These are phyloP conservation scores for Hormaphis cornu DNA, from an alignment of 1,140 invertebrate species.

Conservation along the genomic window DNA sequence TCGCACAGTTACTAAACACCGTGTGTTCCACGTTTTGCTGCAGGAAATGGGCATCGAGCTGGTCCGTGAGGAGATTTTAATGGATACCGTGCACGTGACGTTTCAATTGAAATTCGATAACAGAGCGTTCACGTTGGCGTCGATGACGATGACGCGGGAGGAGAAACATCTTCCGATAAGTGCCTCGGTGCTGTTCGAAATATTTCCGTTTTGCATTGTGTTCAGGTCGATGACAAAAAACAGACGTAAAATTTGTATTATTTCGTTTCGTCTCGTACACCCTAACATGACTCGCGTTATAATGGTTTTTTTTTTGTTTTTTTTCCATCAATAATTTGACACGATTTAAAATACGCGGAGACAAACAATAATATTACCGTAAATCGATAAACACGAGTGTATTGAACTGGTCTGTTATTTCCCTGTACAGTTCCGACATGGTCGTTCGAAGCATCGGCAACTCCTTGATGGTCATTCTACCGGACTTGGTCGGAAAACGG, in stretches of 20 bases:
- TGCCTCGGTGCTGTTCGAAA: conserved; percentile 84
- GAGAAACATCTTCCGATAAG: conserved; percentile 78
- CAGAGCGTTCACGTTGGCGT: conserved; percentile 69
- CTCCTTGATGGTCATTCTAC: conserved; percentile 81
- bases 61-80: conserved; percentile 69
- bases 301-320: neutral
- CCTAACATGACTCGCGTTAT: too few species aligned
- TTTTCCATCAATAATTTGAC: neutral
- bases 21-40: too few species aligned
- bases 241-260: conserved; percentile 32
- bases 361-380: neutral
- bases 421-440: conserved; percentile 68
- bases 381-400: neutral
- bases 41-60: conserved; percentile 87
- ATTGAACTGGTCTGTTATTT: conserved; percentile 9
- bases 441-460: conserved; percentile 79
- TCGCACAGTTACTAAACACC: too few species aligned
- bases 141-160: conserved; percentile 69
- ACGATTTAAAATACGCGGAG: neutral
- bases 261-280: conserved; percentile 15
- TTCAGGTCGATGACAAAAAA: conserved; percentile 60
- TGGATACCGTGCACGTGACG: conserved; percentile 86
- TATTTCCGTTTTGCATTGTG: conserved; percentile 95
- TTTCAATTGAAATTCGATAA: conserved; percentile 93
- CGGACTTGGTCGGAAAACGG: conserved; percentile 73